Conservation (phyloP, 2,113 vertebrate genomes). For the Kryptolebias marmoratus region DNA sequence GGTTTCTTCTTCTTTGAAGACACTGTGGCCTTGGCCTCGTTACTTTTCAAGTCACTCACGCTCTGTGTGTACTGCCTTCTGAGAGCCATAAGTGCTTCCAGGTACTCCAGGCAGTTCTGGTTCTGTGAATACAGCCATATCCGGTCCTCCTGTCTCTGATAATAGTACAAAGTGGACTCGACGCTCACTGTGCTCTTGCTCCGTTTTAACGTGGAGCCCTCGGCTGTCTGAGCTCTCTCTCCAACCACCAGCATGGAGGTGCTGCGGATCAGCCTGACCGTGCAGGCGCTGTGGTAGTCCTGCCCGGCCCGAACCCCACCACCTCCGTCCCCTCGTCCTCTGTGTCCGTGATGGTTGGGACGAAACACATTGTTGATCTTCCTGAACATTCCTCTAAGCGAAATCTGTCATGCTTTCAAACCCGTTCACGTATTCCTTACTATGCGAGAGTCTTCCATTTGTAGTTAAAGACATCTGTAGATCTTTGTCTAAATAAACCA, state of each 20-base stretch:
- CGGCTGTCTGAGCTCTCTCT: conserved; percentile 74
- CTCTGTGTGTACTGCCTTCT: conserved; percentile 88
- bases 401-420: conserved; percentile 19
- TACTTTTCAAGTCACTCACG: conserved; percentile 82
- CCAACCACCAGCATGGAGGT: conserved; percentile 91
- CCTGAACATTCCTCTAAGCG: conserved; percentile 73
- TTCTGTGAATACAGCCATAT: conserved; percentile 91
- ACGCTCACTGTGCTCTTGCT: conserved; percentile 88
- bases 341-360: conserved; percentile 74
- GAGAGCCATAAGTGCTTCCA: conserved; percentile 91
- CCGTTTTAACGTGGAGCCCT: conserved; percentile 83
- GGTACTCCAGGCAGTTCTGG: conserved; percentile 92
- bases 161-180: conserved; percentile 79
- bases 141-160: conserved; percentile 87
- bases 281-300: conserved; percentile 79
- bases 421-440: background rate
- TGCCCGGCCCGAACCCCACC: conserved; percentile 47
- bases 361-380: conserved; percentile 86
- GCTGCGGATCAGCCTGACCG: conserved; percentile 89
- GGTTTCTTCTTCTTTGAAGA: conserved; percentile 79
- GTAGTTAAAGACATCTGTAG: conserved; percentile 7
- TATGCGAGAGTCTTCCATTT: conserved; percentile 13
- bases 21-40: conserved; percentile 47
- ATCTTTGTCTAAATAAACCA: background rate
- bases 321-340: conserved; percentile 43